phyloP scores from a whole-genome alignment of 2,797 vertebrate genomes.

The Pogonophryne albipinna region DNA sequence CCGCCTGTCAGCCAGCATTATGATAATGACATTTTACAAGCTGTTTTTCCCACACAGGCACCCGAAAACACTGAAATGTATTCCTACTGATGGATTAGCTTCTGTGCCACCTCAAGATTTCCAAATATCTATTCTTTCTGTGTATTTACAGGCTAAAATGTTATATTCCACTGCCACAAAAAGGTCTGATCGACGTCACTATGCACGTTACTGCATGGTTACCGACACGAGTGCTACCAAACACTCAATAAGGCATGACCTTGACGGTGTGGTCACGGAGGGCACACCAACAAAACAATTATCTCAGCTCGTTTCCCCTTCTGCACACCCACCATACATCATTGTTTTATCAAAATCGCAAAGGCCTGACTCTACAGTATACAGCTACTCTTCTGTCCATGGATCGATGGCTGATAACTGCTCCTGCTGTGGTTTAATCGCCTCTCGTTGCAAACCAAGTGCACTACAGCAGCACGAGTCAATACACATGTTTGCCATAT shows the following conservation, averaged over 20 bases:
- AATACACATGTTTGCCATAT: slow-evolving; percentile 34
- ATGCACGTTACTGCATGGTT: slow-evolving; percentile 37
- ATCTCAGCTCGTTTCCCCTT: slow-evolving; percentile 53
- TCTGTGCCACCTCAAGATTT: slow-evolving; percentile 10
- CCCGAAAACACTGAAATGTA: slow-evolving; percentile 3
- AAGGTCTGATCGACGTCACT: slow-evolving; percentile 60
- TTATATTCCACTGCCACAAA: slow-evolving; percentile 24
- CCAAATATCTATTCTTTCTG: slow-evolving; percentile 4
- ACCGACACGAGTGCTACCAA: slow-evolving; percentile 50
- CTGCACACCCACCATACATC: slow-evolving; percentile 47
- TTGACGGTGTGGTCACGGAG: slow-evolving; percentile 48
- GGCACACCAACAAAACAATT: slow-evolving; percentile 66
- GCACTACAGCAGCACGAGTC: slow-evolving; percentile 32
- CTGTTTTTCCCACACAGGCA: not conserved
- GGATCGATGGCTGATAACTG: slow-evolving; percentile 73
- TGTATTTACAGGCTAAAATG: slow-evolving; percentile 32
- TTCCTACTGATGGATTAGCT: slow-evolving; percentile 9
- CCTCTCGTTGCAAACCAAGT: slow-evolving; percentile 39
- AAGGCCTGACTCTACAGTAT: slow-evolving; percentile 28
- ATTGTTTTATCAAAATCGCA: slow-evolving; percentile 76
- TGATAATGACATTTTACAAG: slow-evolving; percentile 15
- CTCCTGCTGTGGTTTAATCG: slow-evolving; percentile 57
- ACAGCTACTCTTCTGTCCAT: slow-evolving; percentile 30
- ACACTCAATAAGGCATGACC: slow-evolving; percentile 70
- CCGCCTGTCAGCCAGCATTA: slow-evolving; percentile 17